Conservation (phyloP, 2,888 invertebrate species). For the Bembecia ichneumoniformis region DNA sequence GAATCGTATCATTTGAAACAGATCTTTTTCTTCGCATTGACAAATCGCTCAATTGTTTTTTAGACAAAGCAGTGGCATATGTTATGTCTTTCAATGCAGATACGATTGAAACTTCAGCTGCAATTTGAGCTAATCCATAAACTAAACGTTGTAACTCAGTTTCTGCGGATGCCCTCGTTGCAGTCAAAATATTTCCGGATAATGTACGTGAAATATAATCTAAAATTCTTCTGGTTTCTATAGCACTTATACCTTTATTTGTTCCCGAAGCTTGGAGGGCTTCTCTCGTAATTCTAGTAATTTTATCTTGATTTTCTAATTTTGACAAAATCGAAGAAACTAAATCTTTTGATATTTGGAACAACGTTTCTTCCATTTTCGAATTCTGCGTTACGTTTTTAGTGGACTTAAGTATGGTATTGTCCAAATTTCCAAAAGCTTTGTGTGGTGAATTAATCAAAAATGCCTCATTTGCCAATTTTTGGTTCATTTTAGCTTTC, state of each 20-base stretch:
- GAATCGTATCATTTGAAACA: neutral
- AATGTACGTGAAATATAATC: slow-evolving; percentile 62
- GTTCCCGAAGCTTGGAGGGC: slow-evolving; percentile 60
- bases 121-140: slow-evolving; percentile 61
- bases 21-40: slow-evolving; percentile 50
- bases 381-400: slow-evolving; percentile 59
- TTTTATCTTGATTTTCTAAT: slow-evolving; percentile 62
- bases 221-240: slow-evolving; percentile 58
- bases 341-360: slow-evolving; percentile 57
- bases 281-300: slow-evolving; percentile 58
- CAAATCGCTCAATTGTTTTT: slow-evolving; percentile 59
- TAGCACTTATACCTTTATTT: slow-evolving; percentile 59
- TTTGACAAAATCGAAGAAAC: slow-evolving; percentile 58
- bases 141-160: slow-evolving; percentile 60
- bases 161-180: slow-evolving; percentile 59
- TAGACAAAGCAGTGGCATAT: slow-evolving; percentile 52
- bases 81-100: slow-evolving; percentile 62
- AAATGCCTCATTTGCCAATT: slow-evolving; percentile 27
- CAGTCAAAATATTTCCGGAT: slow-evolving; percentile 52
- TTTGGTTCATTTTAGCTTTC: slow-evolving; percentile 34
- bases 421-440: slow-evolving; percentile 49
- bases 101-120: slow-evolving; percentile 61
- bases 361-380: slow-evolving; percentile 54
- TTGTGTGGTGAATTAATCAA: slow-evolving; percentile 44
- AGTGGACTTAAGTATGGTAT: slow-evolving; percentile 41